Base-by-base conservation (phyloP, 2,888 invertebrate genomes). In the Amiota communis region DNA sequence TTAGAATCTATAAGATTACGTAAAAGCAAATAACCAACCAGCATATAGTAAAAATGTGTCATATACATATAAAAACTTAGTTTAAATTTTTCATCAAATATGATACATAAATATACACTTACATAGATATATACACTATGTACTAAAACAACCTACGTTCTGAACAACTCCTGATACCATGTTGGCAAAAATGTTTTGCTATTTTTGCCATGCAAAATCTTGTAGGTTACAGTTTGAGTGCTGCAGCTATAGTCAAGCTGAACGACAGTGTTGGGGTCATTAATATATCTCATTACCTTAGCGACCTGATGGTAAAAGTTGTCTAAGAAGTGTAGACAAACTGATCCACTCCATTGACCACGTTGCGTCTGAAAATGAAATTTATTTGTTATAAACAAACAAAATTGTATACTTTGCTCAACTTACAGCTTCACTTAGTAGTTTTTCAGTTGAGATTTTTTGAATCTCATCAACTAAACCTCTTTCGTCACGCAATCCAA, bases 161-260 rank as follows among this genome's bases (percentile, higher is more conserved):
- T 36, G 6, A 36, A 4, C 36, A 36, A 36, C 6, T 36, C 36
- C 36, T 36, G 36, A 6, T 13, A 53, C 63, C 63, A 8, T 49
- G 6, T 71, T 23, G 0, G 73, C 56, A 74, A 82, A 85, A 82
- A 80, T 84, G 0, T 74, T 71, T 11, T 84, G 81, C 3, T 82
- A 11, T 3, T 83, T 64, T 8, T 72, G 67, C 46, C 56, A 12
- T 72, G 36, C 0, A 12, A 51, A 13, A 71, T 67, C 23, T 72
- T 0, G 0, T 23, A 74, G 23, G 1, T 13, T 47, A 12, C 0
- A 36, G 36, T 1, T 36, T 36, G 36, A 2, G 8, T 36, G 36
- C 36, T 6, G 36, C 36, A 36, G 6, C 8, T 0, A 6, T 70
- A 84, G 46, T 81, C 75, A 8, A 85, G 53, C 56, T 76, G 70